Conservation (phyloP, 1,140 invertebrate genomes). For the Colletes latitarsis region DNA sequence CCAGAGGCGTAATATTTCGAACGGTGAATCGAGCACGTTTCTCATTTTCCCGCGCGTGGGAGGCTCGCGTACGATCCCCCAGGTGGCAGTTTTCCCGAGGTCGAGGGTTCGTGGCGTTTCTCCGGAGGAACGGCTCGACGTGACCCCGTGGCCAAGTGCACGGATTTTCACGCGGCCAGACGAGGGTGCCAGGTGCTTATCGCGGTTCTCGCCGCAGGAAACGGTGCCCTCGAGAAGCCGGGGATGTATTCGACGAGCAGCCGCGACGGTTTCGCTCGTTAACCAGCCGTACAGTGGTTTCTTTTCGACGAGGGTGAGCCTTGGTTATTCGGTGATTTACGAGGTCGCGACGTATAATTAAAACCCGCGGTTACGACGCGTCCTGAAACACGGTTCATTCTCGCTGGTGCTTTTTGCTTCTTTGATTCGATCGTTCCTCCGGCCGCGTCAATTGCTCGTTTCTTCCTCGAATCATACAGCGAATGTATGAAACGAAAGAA, state of each 20-base stretch:
- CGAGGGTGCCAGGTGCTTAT: conserved; percentile 16
- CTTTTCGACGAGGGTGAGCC: conserved; percentile 13
- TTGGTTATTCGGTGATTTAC: conserved; percentile 16
- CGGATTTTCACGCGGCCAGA: conserved; percentile 11
- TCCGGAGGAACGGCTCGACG: background rate
- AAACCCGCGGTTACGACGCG: background rate
- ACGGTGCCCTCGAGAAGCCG: background rate
- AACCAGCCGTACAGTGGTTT: conserved; percentile 6
- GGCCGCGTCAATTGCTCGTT: no score
- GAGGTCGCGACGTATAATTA: conserved; percentile 10
- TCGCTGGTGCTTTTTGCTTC: background rate
- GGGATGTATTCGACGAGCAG: conserved; percentile 4
- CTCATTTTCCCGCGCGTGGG: background rate
- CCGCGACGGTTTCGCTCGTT: conserved; percentile 9
- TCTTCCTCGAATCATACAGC: no score
- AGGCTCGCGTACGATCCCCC: background rate
- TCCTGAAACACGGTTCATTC: background rate
- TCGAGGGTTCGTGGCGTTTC: background rate
- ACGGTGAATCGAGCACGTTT: background rate
- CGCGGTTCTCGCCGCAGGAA: background rate
- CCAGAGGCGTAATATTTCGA: background rate
- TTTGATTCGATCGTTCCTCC: no score
- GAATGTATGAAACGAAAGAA: no score
- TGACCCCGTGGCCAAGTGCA: conserved; percentile 24
- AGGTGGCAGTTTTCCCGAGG: background rate